phyloP scores from a whole-genome alignment of 2,888 invertebrate genomes.

The Eupithecia centaureata region DNA sequence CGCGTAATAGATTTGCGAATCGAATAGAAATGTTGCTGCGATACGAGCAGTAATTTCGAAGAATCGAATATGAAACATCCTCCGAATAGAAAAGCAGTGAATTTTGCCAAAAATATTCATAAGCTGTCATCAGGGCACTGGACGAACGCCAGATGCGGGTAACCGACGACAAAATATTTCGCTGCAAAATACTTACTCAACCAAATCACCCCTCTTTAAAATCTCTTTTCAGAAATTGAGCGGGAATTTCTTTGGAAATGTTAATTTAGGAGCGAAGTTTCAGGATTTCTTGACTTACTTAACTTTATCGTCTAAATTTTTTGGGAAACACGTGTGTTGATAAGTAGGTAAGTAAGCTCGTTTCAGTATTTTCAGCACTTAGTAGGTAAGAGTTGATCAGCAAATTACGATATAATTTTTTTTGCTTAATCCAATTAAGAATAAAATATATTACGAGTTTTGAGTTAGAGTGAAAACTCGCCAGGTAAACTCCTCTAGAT shows the following conservation, averaged over 20 bases:
- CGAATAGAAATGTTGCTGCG: conserved; percentile 26
- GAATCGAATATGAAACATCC: conserved; percentile 68
- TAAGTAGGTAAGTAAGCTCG: background rate
- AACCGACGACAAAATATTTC: conserved; percentile 80
- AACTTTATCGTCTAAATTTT: background rate
- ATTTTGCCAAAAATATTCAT: conserved; percentile 83
- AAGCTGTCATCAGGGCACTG: conserved; percentile 83
- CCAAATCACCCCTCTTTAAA: conserved; percentile 78
- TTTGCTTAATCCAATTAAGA: too few species aligned
- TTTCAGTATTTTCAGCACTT: too few species aligned
- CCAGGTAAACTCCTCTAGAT: background rate
- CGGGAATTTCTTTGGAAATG: conserved; percentile 63
- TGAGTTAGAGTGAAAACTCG: background rate
- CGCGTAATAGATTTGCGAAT: conserved; percentile 13
- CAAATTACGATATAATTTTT: too few species aligned
- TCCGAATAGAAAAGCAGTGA: conserved; percentile 68
- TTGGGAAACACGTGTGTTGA: background rate
- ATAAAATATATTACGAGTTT: too few species aligned
- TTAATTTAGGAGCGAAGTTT: conserved; percentile 54
- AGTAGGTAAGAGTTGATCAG: too few species aligned
- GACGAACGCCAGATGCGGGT: conserved; percentile 80
- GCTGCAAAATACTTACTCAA: conserved; percentile 79
- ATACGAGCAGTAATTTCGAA: conserved; percentile 53
- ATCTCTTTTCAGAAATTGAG: conserved; percentile 76
- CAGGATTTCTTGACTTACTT: conserved; percentile 1